These are phyloP conservation scores for Drosophila suzukii DNA, from an alignment of 1,140 invertebrate species.

Conservation along the genomic window DNA sequence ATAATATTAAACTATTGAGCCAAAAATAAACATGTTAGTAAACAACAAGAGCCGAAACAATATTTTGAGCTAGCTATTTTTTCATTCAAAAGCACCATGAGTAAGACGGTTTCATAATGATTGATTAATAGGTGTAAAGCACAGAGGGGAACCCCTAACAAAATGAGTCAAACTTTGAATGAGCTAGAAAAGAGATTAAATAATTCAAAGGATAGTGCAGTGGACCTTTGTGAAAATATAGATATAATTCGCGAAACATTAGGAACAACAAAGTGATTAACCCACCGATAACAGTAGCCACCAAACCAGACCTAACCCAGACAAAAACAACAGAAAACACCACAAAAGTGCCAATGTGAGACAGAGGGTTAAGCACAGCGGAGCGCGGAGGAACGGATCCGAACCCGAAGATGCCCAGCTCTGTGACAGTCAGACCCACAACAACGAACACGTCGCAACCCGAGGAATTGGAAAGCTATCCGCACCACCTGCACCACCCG, in stretches of 20 bases:
- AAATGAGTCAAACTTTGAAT: background rate
- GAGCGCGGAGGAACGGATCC: slow-evolving; percentile 38
- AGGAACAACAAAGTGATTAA: background rate
- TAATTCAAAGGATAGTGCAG: background rate
- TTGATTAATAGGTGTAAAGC: no score
- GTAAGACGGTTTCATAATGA: background rate
- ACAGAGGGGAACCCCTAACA: no score
- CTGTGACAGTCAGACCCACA: slow-evolving; percentile 48
- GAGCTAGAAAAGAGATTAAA: no score
- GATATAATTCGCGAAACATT: slow-evolving; percentile 9
- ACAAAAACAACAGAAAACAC: background rate
- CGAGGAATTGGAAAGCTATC: slow-evolving; percentile 34
- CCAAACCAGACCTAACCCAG: slow-evolving; percentile 1
- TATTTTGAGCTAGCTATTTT: background rate
- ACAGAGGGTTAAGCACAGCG: slow-evolving; percentile 10
- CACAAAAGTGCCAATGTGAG: slow-evolving; percentile 16
- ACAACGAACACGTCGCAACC: slow-evolving; percentile 17
- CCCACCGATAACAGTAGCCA: background rate
- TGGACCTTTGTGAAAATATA: slow-evolving; percentile 31
- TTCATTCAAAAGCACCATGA: background rate
- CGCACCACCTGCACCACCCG: slow-evolving; percentile 11
- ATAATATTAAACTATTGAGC: background rate
- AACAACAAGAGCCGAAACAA: background rate
- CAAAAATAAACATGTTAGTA: slow-evolving; percentile 1
- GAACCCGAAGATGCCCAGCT: slow-evolving; percentile 68